Base-by-base conservation (phyloP, 2,888 invertebrate species). In the Drosophila suboccidentalis region DNA sequence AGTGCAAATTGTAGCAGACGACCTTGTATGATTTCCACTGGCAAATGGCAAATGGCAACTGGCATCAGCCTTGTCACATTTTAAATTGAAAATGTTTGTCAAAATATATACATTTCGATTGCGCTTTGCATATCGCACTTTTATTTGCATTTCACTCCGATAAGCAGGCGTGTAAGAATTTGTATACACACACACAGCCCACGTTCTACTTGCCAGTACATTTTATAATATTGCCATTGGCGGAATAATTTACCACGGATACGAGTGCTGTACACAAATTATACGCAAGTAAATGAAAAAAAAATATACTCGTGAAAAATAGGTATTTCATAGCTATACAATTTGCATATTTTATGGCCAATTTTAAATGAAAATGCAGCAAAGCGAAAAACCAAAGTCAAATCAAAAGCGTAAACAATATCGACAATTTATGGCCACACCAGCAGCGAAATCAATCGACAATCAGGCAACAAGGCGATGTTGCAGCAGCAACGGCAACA, bases 71-170 rank as follows among this genome's bases (percentile, higher is more conserved):
- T 44, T 82, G 80, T 86, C 85, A 87, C 71, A 65, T 82, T 87
- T 87, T 55, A 89, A 87, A 89, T 82, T 89, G 87, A 80, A 87
- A 89, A 78, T 73, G 85, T 85, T 78, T 85, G 73, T 80, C 80
- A 85, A 57, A 72, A 63, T 34, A 63, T 34, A 63, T 53, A 57
- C 44, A 41, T 59, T 63, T 43, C 43, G 50, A 43, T 69, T 47
- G 46, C 43, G 46, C 39, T 58, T 44, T 50, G 32, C 53, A 63
- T 58, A 51, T 59, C 54, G 51, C 69, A 26, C 26, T 43, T 57
- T 54, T 55, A 65, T 75, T 78, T 71, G 50, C 67, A 60, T 68
- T 62, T 67, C 32, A 19, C 34, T 6, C 68, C 46, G 84, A 78
- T 79, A 88, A 86, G 71, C 10, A 39, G 41, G 54, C 41, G 26